phyloP scores from a whole-genome alignment of 2,797 vertebrate genomes.

The Lithobates sylvaticus region DNA sequence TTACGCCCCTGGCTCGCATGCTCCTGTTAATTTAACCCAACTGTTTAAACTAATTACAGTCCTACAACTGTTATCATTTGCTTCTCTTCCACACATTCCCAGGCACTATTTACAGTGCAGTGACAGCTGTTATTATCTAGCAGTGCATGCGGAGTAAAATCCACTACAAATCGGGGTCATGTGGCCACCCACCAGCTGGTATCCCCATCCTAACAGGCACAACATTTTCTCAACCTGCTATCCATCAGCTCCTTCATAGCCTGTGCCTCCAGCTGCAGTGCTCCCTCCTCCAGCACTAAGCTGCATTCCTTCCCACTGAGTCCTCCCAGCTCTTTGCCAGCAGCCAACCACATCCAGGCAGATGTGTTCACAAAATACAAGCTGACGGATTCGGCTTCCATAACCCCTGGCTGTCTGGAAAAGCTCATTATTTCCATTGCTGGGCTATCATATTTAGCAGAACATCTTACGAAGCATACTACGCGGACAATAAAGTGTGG shows the following conservation, averaged over 20 bases:
- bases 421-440: conserved; percentile 21
- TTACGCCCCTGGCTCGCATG: too few species aligned
- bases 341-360: conserved; percentile 54
- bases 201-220: neutral
- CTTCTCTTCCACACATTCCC: neutral
- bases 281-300: conserved; percentile 26
- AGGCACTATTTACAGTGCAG: neutral
- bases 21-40: too few species aligned
- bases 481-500: neutral
- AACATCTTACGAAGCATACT: neutral
- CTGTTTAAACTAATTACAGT: too few species aligned
- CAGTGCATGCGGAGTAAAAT: neutral
- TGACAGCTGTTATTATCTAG: conserved; percentile 16
- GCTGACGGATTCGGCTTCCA: neutral
- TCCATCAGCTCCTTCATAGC: conserved; percentile 81
- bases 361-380: conserved; percentile 33
- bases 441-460: conserved; percentile 5
- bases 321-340: conserved; percentile 29
- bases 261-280: conserved; percentile 71
- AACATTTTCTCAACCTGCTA: conserved; percentile 71
- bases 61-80: neutral
- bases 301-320: conserved; percentile 53
- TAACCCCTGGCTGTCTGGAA: conserved; percentile 40
- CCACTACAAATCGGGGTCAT: neutral
- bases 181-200: conserved; percentile 30